Evolutionary conservation across 2,113 vertebrate species (phyloP).

Genomic region (Euleptes europaea): DNA sequence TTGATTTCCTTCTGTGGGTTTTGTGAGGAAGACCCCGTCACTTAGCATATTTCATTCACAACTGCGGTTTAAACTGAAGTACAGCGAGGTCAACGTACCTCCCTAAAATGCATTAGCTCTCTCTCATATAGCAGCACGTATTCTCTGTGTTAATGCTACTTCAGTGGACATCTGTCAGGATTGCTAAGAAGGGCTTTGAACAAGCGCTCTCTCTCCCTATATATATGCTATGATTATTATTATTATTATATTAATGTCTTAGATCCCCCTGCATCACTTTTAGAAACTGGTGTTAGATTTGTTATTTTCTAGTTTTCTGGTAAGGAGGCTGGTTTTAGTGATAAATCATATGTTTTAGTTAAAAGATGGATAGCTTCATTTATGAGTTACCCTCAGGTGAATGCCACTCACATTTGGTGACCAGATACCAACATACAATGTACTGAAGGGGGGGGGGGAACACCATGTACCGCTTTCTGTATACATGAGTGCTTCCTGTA

Average conservation of each 20-base stretch:
- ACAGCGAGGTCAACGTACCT: fast-evolving
- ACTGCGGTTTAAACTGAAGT: not conserved
- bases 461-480: not conserved
- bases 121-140: not conserved
- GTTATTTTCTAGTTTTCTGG: not conserved
- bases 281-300: not conserved
- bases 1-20: not conserved
- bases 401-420: not conserved
- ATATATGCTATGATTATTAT: not conserved
- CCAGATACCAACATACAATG: fast-evolving
- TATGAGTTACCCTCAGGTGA: not conserved
- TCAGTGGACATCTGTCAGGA: not conserved
- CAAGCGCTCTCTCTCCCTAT: not conserved
- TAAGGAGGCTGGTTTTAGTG: not conserved
- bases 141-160: not conserved
- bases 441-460: too few relatives aligned
- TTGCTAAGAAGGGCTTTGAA: not conserved
- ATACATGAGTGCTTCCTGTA: not conserved
- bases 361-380: not conserved
- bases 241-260: not conserved
- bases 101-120: not conserved
- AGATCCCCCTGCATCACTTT: not conserved
- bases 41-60: not conserved
- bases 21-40: not conserved
- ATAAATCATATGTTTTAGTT: not conserved